Base-by-base conservation (phyloP, 1,140 invertebrate species). In the Amphibalanus amphitrite region DNA sequence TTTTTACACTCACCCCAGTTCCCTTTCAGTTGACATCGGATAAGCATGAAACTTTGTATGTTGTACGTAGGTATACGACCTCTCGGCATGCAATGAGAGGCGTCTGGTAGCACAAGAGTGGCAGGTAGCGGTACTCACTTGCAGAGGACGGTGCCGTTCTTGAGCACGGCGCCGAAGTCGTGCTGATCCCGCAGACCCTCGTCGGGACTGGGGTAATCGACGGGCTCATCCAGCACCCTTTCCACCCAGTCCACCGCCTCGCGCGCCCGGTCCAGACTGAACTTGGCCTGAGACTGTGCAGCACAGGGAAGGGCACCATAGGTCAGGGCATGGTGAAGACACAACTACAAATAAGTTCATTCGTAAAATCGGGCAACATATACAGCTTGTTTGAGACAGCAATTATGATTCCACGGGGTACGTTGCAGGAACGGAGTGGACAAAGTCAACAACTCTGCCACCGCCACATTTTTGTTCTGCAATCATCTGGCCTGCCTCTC, bases 251-350 rank as follows among this genome's bases (percentile, higher is more conserved):
- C 74, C 20, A 84, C 72, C 17, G 79, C 80, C 75, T 84, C 79
- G 38, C 79, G 75, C 3, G 84, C 83, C 74, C 84, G 77, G 33
- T 82, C 79, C 65, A 84, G 71, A 73, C 79, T 80, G 75, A 85
- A 85, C 71, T 85, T 83, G 29, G 83, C 83, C 75, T 84, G 82
- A 73, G 84, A 81, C 84, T 84, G 74, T 69, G 70, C 71, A 72
- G 26, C 73, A 69, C 70, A 75, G 64, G 71, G 73, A 29, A 26
- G 74, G 25, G 70, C 23, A 64, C 72, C 38, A 67, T 47, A 15
- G 69, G 33, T 47, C 29, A 64, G 17, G 13, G 29, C 10, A 3
- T 70, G 23, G 20, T 28, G 72, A 3, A 68, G 69, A 73, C 25
- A 65, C 64, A 65, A 65, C 25, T n/a, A 65, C 26, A 26, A 69